Base-by-base conservation (phyloP, 2,888 invertebrate genomes). In the Acleris cristana region DNA sequence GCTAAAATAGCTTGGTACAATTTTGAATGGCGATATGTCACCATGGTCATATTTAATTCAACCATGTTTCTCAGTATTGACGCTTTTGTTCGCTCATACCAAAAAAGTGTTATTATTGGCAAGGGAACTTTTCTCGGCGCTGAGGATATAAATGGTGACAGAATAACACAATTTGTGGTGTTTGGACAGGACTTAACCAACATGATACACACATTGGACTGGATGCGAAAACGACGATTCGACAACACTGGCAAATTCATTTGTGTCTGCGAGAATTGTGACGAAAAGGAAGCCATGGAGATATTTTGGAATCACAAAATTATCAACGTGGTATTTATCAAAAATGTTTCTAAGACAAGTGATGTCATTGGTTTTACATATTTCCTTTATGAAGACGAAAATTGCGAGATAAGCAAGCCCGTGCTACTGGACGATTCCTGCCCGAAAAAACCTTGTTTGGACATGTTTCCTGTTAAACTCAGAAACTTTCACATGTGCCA, bases 181-280 rank as follows among this genome's bases (percentile, higher is more conserved):
- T 87, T 90, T 67, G 84, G 80, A 19, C 71, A 71, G 30, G 79
- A 79, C 62, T 44, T 84, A 14, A 64, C 65, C n/a, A 73, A 82
- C 48, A 76, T 90, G 19, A 71, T 70, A 57, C 51, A 73, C 16
- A 76, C 82, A 65, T 70, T 91, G 16, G 65, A 77, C 23, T 81
- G 81, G 77, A 79, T 87, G 77, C 71, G 72, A 23, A 64, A 69
- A 8, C 75, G 80, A 59, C 67, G 79, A 65, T 85, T 86, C 60
- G 84, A 87, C 69, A 90, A 86, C 65, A 86, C 84, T 1, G 88
- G 88, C 0, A 84, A 81, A 69, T 86, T 79, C 69, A 80, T 90
- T n/a, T 74, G 89, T 12, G 71, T 87, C 57, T 90, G 91, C 66
- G 77, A 82, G 70, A 74, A 83, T 30, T 91, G 90, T 69, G 76